Conservation (phyloP, 2,888 invertebrate species). For the Drosophila affinis region DNA sequence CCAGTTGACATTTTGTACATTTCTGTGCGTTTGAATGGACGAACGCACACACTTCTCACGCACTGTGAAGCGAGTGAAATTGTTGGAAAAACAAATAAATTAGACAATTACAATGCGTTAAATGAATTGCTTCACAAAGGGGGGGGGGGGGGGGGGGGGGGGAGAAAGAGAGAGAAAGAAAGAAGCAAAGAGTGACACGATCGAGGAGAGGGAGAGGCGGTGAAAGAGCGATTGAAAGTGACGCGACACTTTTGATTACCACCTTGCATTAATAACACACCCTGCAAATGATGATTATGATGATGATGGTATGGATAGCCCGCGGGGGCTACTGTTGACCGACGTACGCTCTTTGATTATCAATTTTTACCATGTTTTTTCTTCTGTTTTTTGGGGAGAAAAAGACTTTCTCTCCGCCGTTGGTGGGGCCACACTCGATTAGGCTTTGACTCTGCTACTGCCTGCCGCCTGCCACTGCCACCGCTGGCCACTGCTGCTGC, state of each 20-base stretch:
- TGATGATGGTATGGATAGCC: neutral
- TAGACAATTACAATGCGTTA: conserved; percentile 46
- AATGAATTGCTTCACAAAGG: conserved; percentile 12
- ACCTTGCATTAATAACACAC: conserved; percentile 17
- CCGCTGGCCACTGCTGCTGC: conserved; percentile 6
- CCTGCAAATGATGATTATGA: conserved; percentile 24
- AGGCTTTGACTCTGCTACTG: conserved; percentile 4
- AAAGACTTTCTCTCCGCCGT: conserved; percentile 59
- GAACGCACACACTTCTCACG: conserved; percentile 39
- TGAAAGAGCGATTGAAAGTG: conserved; percentile 5
- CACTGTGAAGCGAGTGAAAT: conserved; percentile 39
- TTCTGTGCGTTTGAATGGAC: conserved; percentile 5
- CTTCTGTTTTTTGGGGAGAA: neutral
- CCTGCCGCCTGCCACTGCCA: too few relatives aligned
- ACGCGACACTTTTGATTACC: conserved; percentile 39
- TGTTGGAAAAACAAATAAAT: conserved; percentile 43
- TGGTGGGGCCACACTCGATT: conserved; percentile 30
- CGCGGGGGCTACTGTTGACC: conserved; percentile 22
- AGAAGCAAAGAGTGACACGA: too few relatives aligned
- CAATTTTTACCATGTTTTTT: conserved; percentile 44
- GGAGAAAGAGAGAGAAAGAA: neutral
- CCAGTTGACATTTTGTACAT: conserved; percentile 20
- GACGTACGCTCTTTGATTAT: conserved; percentile 59
- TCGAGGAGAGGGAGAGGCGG: neutral
- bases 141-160: too few relatives aligned